Evolutionary conservation across 2,113 vertebrate genomes (phyloP), one percentile per base, ranked within the genome.

Genomic region (Macquaria australasica): DNA sequence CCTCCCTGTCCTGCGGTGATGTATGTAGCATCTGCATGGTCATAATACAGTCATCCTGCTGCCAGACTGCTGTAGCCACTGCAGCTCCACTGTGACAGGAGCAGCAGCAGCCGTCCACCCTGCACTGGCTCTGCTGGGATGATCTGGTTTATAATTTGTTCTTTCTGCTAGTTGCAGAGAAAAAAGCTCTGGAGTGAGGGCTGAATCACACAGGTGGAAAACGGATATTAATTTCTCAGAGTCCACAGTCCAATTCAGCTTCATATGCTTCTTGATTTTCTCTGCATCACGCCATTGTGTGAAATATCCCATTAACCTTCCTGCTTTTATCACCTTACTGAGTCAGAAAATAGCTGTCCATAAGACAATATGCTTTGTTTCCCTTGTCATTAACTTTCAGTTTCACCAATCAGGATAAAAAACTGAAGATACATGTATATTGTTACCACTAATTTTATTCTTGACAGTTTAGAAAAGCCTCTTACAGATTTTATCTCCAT

Each of bases 11-110:
- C 34, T 34, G 34, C 48, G 63, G 66, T 93, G 93, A 90, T 92
- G 78, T 84, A 88, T 87, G 88, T 68, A 87, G 82, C 73, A 80
- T 83, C 78, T 75, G 60, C 81, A 67, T 50, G 74, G 81, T 62
- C 56, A 74, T 84, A 86, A 83, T 88, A 84, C 77, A 86, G 70
- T 73, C 76, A 73, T 91, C 77, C 72, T 56, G 83, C 58, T 41
- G 64, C 64, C 60, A 82, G 64, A 48, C 67, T 76, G 39, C 28
- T 48, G 55, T 81, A 72, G 31, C 34, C 3, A 3, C 34, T 34
- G 34, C 34, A 59, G 71, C 73, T 79, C 62, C 62, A 37, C 56
- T 67, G 73, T 87, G 62, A 60, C 25, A 53, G 64, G n/a, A 41
- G 74, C 41, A 60, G 31, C 53, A n/a, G 53, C 53, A n/a, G 62